phyloP scores from a whole-genome alignment of 2,113 vertebrate species.

The Bubalus kerabau region DNA sequence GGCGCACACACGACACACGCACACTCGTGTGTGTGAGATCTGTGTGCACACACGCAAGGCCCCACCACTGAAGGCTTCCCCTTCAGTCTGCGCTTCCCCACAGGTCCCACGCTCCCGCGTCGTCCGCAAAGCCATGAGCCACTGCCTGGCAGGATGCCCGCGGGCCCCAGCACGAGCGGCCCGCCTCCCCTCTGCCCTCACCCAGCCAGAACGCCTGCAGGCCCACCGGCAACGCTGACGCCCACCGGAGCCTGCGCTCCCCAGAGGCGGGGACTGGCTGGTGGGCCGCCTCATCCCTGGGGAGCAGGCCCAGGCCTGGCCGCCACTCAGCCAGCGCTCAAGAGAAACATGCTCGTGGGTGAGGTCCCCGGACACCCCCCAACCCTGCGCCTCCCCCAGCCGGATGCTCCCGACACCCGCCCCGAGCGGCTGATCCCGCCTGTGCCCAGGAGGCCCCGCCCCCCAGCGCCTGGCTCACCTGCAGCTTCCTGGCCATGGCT shows the following conservation, averaged over 20 bases:
- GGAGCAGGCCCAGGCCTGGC: too few species aligned
- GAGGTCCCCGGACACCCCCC: not conserved
- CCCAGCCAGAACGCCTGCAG: accelerated
- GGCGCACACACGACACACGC: accelerated
- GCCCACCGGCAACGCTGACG: accelerated
- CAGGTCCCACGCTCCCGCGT: accelerated
- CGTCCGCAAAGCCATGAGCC: accelerated
- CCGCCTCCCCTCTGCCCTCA: accelerated
- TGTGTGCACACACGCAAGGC: accelerated
- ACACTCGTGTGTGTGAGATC: accelerated
- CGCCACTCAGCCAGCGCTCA: too few species aligned
- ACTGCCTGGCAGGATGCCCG: accelerated
- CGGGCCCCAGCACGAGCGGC: accelerated
- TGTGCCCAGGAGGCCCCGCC: not conserved
- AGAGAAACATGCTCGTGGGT: accelerated
- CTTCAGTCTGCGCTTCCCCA: accelerated
- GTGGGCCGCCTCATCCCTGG: accelerated
- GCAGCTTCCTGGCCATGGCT: constrained; percentile 91
- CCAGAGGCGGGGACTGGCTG: not conserved
- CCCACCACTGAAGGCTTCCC: too few species aligned
- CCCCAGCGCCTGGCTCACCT: constrained; percentile 79
- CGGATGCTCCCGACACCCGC: accelerated
- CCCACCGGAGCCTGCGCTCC: not conserved
- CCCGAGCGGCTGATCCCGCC: not conserved
- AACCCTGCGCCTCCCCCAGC: accelerated